Percentiles rank a stretch among this genome's conserved stretches.
These are phyloP conservation scores for Apogon talboti DNA, from an alignment of 2,797 vertebrate genomes.

Conservation along the genomic window DNA sequence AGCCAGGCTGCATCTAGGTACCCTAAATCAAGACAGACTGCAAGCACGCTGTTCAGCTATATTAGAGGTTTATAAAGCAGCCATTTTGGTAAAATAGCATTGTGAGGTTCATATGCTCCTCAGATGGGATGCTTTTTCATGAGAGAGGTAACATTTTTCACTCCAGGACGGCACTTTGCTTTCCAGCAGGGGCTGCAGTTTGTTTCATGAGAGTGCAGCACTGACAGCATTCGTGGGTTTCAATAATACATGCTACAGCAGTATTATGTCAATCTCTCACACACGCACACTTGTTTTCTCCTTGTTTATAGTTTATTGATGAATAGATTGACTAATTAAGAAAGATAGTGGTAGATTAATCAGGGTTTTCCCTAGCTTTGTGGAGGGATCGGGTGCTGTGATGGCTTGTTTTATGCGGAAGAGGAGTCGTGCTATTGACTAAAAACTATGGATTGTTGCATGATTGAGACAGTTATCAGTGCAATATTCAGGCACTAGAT, in stretches of 20 bases:
- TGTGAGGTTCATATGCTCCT: constrained; percentile 21
- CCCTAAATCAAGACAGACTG: constrained; percentile 4
- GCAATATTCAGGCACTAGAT: too few relatives aligned
- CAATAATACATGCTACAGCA: background rate
- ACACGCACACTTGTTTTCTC: background rate
- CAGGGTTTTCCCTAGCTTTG: too few relatives aligned
- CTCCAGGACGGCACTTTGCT: constrained; percentile 25
- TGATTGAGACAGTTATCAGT: too few relatives aligned
- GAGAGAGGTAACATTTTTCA: constrained; percentile 21
- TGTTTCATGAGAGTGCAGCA: background rate
- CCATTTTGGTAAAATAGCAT: constrained; percentile 27
- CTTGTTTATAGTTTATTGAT: background rate
- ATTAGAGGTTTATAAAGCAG: constrained; percentile 11
- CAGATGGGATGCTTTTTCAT: constrained; percentile 34
- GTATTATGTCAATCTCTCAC: background rate
- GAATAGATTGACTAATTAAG: too few relatives aligned
- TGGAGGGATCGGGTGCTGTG: too few relatives aligned
- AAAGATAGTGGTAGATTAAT: too few relatives aligned
- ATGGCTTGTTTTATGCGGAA: too few relatives aligned
- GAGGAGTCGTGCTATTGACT: too few relatives aligned
- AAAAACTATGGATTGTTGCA: too few relatives aligned
- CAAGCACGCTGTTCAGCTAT: constrained; percentile 16
- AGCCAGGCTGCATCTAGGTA: constrained; percentile 25
- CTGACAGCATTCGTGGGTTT: background rate
- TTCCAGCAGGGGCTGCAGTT: constrained; percentile 20